Evolutionary conservation across 2,113 vertebrate genomes (phyloP).

Genomic region (Ochotona princeps): DNA sequence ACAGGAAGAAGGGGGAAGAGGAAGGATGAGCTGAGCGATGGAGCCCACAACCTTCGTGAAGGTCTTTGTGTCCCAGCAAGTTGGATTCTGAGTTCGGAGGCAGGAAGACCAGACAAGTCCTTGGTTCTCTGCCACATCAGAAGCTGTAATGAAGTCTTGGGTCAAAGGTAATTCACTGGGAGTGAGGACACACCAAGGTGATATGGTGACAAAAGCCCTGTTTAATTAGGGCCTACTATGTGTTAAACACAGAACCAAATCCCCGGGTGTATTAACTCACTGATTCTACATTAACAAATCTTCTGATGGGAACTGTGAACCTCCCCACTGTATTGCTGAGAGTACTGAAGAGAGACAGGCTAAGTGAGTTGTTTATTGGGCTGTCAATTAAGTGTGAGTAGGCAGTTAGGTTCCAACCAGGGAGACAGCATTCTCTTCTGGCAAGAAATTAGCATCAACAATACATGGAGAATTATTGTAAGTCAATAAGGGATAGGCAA

Average conservation of each 20-base stretch:
- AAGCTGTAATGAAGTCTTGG: not conserved
- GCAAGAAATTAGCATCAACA: not conserved
- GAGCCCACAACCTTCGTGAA: not conserved
- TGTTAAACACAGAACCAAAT: not conserved
- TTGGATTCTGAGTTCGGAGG: not conserved
- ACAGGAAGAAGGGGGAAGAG: not conserved
- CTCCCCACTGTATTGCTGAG: not conserved
- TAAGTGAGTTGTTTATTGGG: not conserved
- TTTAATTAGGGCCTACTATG: not conserved
- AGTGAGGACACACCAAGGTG: not conserved
- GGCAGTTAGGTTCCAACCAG: not conserved
- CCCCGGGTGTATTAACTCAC: not conserved
- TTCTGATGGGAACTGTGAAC: no score
- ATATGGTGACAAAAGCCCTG: not conserved
- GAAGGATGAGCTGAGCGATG: rapidly evolving
- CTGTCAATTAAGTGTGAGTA: no score
- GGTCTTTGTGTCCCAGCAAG: not conserved
- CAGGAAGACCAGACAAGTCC: not conserved
- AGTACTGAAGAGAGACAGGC: not conserved
- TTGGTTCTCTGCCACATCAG: not conserved
- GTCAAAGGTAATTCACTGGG: not conserved
- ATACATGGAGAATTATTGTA: not conserved
- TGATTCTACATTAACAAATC: not conserved
- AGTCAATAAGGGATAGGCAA: not conserved
- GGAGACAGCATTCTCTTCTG: not conserved